Evolutionary conservation across 2,888 invertebrate genomes (phyloP).

Genomic region (Antitype chi): DNA sequence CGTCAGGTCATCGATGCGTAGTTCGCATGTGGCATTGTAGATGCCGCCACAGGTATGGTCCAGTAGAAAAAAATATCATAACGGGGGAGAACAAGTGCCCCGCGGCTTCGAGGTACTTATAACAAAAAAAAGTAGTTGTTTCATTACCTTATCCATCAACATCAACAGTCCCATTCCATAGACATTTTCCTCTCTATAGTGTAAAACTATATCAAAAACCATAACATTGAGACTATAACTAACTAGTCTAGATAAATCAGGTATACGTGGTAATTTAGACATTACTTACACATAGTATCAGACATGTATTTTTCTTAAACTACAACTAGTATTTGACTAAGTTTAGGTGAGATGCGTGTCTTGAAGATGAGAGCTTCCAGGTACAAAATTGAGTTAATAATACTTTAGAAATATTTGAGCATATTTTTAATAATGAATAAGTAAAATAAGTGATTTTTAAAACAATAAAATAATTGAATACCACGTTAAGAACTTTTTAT

Average conservation of each 20-base stretch:
- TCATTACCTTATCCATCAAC: constrained; percentile 33
- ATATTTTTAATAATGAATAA: constrained; percentile 3
- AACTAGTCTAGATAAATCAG: constrained; percentile 81
- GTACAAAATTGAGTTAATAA: constrained; percentile 7
- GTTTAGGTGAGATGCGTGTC: constrained; percentile 48
- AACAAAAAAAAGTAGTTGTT: not conserved
- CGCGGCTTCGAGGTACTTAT: too few relatives aligned
- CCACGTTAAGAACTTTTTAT: not conserved
- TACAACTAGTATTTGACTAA: constrained; percentile 73
- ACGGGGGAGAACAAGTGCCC: not conserved
- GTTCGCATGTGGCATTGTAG: too few relatives aligned
- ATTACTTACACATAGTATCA: constrained; percentile 90
- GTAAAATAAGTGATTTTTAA: not conserved
- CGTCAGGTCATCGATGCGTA: too few relatives aligned
- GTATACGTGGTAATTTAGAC: constrained; percentile 79
- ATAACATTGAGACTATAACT: constrained; percentile 74
- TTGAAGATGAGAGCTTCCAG: constrained; percentile 51
- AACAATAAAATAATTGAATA: constrained; percentile 12
- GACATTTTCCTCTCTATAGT: constrained; percentile 32
- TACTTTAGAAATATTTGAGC: constrained; percentile 27
- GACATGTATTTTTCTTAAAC: constrained; percentile 90
- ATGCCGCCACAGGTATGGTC: too few relatives aligned
- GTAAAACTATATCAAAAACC: constrained; percentile 69
- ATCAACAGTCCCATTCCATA: constrained; percentile 16
- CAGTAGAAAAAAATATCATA: too few relatives aligned